These are phyloP conservation scores for Puffinus mauretanicus DNA, from an alignment of 2,113 vertebrate species.

Conservation along the genomic window DNA sequence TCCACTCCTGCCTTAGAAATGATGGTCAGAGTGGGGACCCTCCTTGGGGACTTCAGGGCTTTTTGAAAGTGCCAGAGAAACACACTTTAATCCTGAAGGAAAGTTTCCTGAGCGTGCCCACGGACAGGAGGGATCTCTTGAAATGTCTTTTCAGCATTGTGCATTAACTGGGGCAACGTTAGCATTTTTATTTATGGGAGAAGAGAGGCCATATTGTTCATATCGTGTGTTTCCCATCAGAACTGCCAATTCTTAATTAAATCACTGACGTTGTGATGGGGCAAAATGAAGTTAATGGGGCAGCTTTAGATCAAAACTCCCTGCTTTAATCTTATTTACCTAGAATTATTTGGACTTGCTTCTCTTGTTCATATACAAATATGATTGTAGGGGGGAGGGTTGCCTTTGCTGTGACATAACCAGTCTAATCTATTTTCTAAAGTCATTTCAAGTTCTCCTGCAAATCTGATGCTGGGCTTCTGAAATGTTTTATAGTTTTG, in stretches of 20 bases:
- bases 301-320: neutral
- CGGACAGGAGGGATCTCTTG: rapidly evolving
- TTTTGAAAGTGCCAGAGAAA: neutral
- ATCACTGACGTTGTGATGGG: neutral
- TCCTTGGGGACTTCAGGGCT: neutral
- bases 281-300: neutral
- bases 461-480: neutral
- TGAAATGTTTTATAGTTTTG: neutral
- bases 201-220: neutral
- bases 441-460: neutral
- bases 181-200: neutral
- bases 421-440: neutral
- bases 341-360: neutral
- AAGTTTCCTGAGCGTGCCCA: neutral
- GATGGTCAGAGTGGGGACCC: rapidly evolving
- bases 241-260: neutral
- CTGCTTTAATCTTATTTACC: neutral
- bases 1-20: neutral
- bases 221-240: neutral
- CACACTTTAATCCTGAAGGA: neutral
- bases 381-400: neutral
- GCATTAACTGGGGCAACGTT: neutral
- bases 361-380: neutral
- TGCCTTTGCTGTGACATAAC: neutral
- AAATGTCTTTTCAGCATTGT: neutral